These are phyloP conservation scores for Solenodon paradoxus DNA, from an alignment of 2,113 vertebrate genomes.

Conservation along the genomic window DNA sequence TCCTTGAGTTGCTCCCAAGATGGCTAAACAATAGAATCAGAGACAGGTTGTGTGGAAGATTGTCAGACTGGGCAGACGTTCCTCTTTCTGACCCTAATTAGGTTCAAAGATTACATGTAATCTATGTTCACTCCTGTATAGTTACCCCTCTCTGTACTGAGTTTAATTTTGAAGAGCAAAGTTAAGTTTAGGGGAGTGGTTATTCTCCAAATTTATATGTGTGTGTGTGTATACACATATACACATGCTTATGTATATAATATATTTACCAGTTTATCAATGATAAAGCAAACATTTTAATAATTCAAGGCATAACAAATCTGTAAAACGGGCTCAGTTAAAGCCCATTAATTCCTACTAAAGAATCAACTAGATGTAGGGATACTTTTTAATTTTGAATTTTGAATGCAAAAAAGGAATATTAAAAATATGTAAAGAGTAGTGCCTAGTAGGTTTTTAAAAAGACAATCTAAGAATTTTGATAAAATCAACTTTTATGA, in stretches of 20 bases:
- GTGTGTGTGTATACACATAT: too few relatives aligned
- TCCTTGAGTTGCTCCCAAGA: background rate
- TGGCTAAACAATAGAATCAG: background rate
- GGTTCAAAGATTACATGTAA: background rate
- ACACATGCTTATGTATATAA: too few relatives aligned
- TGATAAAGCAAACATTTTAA: background rate
- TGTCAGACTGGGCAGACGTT: background rate
- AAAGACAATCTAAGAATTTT: background rate
- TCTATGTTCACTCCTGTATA: background rate
- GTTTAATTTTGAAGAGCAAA: constrained; percentile 9
- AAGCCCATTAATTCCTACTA: background rate
- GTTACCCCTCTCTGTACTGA: background rate
- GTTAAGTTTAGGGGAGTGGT: background rate
- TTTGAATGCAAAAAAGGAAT: background rate
- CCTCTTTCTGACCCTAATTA: background rate
- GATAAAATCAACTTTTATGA: too few relatives aligned
- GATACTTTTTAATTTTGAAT: constrained; percentile 13
- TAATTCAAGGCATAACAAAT: background rate
- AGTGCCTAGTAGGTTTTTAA: background rate
- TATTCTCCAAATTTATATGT: background rate
- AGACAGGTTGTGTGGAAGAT: background rate
- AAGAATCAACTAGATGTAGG: background rate
- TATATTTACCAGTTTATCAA: background rate
- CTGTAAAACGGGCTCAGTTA: background rate
- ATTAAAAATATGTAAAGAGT: background rate